Percentiles rank a stretch among this genome's conserved stretches.
Evolutionary conservation across 2,113 vertebrate genomes (phyloP).

Genomic region (Neofelis nebulosa): DNA sequence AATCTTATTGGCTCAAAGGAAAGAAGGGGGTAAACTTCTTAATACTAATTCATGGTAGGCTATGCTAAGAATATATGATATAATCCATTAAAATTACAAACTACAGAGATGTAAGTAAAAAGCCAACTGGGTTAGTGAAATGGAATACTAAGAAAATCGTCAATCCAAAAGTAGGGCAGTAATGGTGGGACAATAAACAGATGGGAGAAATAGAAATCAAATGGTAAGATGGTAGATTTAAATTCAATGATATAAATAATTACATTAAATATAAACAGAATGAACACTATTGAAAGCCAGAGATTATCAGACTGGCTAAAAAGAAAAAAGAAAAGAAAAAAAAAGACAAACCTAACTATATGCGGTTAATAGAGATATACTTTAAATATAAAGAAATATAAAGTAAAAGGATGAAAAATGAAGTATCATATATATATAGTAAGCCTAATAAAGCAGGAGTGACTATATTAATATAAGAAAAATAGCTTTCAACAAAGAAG

Average conservation of each 20-base stretch:
- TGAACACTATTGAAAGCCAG: not conserved
- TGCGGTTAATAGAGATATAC: not conserved
- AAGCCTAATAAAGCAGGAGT: not conserved
- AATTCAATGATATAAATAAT: not conserved
- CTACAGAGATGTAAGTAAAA: not conserved
- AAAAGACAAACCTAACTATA: not conserved
- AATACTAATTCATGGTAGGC: not conserved
- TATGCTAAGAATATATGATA: not conserved
- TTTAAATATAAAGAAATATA: not conserved
- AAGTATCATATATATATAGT: not conserved
- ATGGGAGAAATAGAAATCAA: not conserved
- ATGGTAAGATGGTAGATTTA: not conserved
- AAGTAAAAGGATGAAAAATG: not conserved
- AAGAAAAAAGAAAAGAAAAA: not conserved
- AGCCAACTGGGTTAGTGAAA: not conserved
- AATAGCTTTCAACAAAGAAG: not conserved
- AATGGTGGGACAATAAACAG: not conserved
- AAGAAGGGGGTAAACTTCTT: not conserved
- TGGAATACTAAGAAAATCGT: not conserved
- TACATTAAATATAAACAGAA: not conserved
- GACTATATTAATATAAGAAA: not conserved
- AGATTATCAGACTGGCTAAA: not conserved
- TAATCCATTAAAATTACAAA: not conserved
- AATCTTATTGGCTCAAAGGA: not conserved
- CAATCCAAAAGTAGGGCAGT: not conserved